Conservation (phyloP, 2,113 vertebrate species). For the Athene cunicularia region DNA sequence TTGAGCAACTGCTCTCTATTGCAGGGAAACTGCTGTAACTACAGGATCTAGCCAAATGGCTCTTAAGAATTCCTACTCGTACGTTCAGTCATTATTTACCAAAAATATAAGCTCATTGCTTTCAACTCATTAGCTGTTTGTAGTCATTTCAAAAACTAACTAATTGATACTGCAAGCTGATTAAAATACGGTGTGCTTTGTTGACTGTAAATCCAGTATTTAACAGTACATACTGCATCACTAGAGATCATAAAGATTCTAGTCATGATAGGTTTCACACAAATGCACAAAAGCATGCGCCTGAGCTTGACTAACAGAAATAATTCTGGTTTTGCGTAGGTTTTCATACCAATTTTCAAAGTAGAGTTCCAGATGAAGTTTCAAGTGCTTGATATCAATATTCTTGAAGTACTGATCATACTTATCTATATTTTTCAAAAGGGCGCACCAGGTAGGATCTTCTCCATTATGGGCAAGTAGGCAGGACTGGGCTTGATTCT, state of each 20-base stretch:
- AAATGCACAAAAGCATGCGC: background rate
- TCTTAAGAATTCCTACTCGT: background rate
- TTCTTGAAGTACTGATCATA: background rate
- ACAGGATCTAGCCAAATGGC: background rate
- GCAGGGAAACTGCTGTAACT: background rate
- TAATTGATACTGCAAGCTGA: background rate
- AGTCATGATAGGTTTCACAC: background rate
- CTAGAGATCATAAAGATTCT: background rate
- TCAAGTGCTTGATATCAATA: background rate
- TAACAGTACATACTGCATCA: background rate
- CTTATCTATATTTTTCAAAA: background rate
- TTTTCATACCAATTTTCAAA: background rate
- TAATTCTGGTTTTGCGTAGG: background rate
- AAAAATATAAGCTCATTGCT: background rate
- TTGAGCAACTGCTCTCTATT: background rate
- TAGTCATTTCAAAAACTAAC: background rate
- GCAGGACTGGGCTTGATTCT: background rate
- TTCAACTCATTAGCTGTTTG: constrained; percentile 8
- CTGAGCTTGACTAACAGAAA: background rate
- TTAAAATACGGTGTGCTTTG: background rate
- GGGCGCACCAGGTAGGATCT: background rate
- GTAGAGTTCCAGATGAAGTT: background rate
- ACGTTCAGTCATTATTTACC: background rate
- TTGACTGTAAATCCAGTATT: background rate
- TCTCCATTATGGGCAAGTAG: background rate